Evolutionary conservation across 2,888 invertebrate species (phyloP).

Genomic region (Drosophila ezoana): DNA sequence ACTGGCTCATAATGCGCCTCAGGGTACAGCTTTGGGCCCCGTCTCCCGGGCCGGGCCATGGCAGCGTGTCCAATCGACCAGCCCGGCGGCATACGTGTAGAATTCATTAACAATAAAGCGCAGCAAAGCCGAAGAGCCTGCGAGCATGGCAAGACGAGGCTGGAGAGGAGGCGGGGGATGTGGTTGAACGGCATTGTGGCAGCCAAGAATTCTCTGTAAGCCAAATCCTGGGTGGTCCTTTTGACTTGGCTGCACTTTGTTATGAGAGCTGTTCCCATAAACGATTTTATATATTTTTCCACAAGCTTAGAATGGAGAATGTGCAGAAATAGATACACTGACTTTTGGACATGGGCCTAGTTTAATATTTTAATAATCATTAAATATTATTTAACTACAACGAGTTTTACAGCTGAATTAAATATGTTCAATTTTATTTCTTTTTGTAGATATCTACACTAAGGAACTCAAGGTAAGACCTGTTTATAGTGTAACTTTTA

Average conservation of each 20-base stretch:
- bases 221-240: slow-evolving; percentile 73
- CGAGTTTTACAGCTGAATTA: neutral
- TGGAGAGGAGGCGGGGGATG: neutral
- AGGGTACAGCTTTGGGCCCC: slow-evolving; percentile 41
- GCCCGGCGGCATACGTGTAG: slow-evolving; percentile 59
- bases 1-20: slow-evolving; percentile 54
- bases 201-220: slow-evolving; percentile 64
- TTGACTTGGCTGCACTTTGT: slow-evolving; percentile 38
- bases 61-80: slow-evolving; percentile 36
- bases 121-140: slow-evolving; percentile 31
- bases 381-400: neutral
- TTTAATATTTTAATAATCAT: neutral
- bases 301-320: slow-evolving; percentile 16
- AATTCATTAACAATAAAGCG: slow-evolving; percentile 78
- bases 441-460: slow-evolving; percentile 7
- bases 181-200: slow-evolving; percentile 34
- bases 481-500: neutral
- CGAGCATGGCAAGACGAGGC: slow-evolving; percentile 5
- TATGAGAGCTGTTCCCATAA: slow-evolving; percentile 28
- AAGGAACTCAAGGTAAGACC: slow-evolving; percentile 15
- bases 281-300: slow-evolving; percentile 28
- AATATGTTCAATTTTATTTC: neutral
- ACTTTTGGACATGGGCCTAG: neutral
- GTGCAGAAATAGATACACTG: neutral
- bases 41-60: slow-evolving; percentile 13